Evolutionary conservation across 2,888 invertebrate genomes (phyloP).

Genomic region (Atrina japonica): DNA sequence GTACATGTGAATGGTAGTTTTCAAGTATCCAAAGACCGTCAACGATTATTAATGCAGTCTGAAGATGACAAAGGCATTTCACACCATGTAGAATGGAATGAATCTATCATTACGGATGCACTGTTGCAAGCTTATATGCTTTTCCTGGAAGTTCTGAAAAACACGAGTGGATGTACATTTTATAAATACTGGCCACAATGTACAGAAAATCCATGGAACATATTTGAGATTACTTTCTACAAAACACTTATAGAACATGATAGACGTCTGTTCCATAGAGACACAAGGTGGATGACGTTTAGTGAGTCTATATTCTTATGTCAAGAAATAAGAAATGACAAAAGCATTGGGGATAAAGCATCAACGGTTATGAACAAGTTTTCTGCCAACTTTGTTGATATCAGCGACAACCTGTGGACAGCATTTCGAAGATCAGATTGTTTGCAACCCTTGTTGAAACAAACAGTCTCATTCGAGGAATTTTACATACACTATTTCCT

Average conservation of each 20-base stretch:
- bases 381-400: neutral
- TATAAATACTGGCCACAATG: slow-evolving; percentile 43
- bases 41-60: slow-evolving; percentile 56
- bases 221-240: neutral
- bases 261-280: neutral
- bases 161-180: slow-evolving; percentile 13
- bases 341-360: neutral
- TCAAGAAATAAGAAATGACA: neutral
- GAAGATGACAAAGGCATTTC: slow-evolving; percentile 65
- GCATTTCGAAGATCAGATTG: too few relatives aligned
- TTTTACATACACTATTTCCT: slow-evolving; percentile 3
- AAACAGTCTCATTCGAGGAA: neutral
- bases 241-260: neutral
- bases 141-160: neutral
- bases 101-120: slow-evolving; percentile 19
- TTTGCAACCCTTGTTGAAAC: neutral
- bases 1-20: slow-evolving; percentile 76
- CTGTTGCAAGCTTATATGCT: slow-evolving; percentile 11
- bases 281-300: neutral
- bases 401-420: too few relatives aligned
- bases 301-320: neutral
- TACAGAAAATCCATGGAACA: neutral
- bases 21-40: slow-evolving; percentile 68
- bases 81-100: slow-evolving; percentile 19
- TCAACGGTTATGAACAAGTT: neutral